Percentiles rank a stretch among this genome's conserved stretches.
These are phyloP conservation scores for Otus scops DNA, from an alignment of 2,797 vertebrate species.

Conservation along the genomic window DNA sequence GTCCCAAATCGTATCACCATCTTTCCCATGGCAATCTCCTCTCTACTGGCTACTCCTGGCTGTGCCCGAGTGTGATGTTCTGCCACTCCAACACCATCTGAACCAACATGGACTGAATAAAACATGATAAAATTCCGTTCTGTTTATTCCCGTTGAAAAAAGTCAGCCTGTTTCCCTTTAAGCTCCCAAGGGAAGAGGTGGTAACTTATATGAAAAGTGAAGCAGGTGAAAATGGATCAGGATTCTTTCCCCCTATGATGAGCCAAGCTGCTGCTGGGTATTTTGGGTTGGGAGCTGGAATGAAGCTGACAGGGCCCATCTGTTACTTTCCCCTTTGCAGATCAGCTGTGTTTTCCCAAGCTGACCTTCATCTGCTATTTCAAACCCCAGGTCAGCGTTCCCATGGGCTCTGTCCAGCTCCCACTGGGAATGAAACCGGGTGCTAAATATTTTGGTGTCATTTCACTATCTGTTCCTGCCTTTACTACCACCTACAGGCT, in stretches of 20 bases:
- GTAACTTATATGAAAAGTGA: not conserved
- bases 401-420: slow-evolving; percentile 4
- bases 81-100: not conserved
- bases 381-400: slow-evolving; percentile 26
- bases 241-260: not conserved
- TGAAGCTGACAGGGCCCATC: not conserved
- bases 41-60: not conserved
- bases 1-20: not conserved
- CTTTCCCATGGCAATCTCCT: not conserved
- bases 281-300: slow-evolving; percentile 39
- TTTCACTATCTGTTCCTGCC: slow-evolving; percentile 27
- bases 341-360: slow-evolving; percentile 61
- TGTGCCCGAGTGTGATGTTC: not conserved
- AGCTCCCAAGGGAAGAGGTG: not conserved
- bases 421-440: not conserved
- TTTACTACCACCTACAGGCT: slow-evolving; percentile 54
- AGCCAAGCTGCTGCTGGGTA: not conserved
- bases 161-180: not conserved
- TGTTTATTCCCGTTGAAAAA: not conserved
- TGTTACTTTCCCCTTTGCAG: slow-evolving; percentile 32
- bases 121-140: not conserved
- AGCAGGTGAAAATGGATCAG: slow-evolving; percentile 31
- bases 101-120: not conserved
- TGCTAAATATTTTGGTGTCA: slow-evolving; percentile 57
- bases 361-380: slow-evolving; percentile 52